These are phyloP conservation scores for Malurus melanocephalus DNA, from an alignment of 2,113 vertebrate genomes.

Conservation along the genomic window DNA sequence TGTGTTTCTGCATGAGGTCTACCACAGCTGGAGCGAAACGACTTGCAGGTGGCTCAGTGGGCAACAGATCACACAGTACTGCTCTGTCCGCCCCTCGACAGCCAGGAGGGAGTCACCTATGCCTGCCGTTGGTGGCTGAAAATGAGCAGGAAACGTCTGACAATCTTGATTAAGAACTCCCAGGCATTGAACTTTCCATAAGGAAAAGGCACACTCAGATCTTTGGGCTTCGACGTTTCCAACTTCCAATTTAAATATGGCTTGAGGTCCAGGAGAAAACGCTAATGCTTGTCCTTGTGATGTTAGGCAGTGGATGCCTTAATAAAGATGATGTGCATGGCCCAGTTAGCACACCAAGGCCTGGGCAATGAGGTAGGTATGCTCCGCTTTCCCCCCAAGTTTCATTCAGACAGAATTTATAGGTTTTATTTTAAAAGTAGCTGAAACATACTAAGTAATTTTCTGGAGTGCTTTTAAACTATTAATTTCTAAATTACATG, in stretches of 20 bases:
- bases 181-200: constrained; percentile 62
- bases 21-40: constrained; percentile 70
- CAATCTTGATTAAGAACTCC: constrained; percentile 70
- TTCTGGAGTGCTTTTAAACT: constrained; percentile 45
- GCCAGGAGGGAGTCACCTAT: constrained; percentile 67
- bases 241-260: constrained; percentile 48
- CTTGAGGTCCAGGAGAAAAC: constrained; percentile 22
- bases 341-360: neutral
- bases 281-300: neutral
- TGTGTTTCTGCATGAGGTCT: constrained; percentile 71
- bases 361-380: neutral
- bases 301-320: neutral
- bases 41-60: constrained; percentile 76
- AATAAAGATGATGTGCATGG: neutral
- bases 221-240: constrained; percentile 35
- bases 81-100: constrained; percentile 60
- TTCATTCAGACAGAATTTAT: constrained; percentile 43
- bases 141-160: constrained; percentile 72
- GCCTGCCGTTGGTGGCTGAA: constrained; percentile 63
- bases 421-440: constrained; percentile 53
- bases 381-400: neutral
- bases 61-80: constrained; percentile 71
- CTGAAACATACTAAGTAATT: constrained; percentile 38
- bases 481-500: constrained; percentile 59
- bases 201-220: constrained; percentile 54